Conservation (phyloP, 2,113 vertebrate species). For the Stomatorhinus ivindoensis region DNA sequence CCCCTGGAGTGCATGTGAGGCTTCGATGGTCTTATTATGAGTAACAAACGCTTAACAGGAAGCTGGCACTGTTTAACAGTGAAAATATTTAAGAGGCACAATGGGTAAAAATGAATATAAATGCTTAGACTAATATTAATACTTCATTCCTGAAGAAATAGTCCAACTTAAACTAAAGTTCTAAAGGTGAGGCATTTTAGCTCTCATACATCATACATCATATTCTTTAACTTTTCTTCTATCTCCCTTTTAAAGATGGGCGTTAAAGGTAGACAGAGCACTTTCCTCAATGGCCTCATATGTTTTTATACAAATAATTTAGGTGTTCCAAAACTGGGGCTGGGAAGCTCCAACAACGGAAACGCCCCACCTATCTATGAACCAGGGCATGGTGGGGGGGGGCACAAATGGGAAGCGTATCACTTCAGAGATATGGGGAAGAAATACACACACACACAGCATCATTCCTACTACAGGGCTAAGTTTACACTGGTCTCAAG, state of each 20-base stretch:
- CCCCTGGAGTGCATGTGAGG: neutral
- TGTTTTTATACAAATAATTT: neutral
- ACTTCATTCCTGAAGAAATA: neutral
- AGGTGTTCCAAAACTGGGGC: neutral
- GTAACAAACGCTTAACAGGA: neutral
- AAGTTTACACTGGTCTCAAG: neutral
- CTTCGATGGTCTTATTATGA: neutral
- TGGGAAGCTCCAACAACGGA: neutral
- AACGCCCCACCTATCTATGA: neutral
- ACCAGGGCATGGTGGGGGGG: neutral
- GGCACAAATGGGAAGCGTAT: neutral
- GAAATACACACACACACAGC: neutral
- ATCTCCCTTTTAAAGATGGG: neutral
- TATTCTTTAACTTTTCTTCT: neutral
- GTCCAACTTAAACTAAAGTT: neutral
- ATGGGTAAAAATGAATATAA: neutral
- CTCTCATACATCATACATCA: neutral
- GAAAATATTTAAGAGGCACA: neutral
- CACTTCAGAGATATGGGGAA: neutral
- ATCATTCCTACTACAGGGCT: neutral
- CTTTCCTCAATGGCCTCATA: neutral
- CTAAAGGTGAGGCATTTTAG: neutral
- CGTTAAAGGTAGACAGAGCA: neutral
- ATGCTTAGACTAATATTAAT: neutral
- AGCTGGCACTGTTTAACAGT: neutral